Conservation (phyloP, 1,140 invertebrate genomes). For the Phocides pigmalion region DNA sequence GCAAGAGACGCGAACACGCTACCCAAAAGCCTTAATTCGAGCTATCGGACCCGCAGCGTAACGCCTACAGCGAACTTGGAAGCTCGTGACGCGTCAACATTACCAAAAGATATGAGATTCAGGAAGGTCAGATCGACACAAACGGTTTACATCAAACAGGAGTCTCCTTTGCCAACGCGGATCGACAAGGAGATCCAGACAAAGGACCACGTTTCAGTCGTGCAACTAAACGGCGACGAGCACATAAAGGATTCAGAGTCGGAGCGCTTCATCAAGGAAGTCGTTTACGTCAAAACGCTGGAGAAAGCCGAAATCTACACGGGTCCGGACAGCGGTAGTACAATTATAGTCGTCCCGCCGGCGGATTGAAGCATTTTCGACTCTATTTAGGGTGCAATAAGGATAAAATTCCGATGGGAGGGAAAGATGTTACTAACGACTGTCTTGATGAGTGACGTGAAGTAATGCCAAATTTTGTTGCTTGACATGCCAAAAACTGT, state of each 20-base stretch:
- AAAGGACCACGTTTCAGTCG: conserved; percentile 69
- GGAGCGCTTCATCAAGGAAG: conserved; percentile 59
- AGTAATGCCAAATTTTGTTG: not conserved
- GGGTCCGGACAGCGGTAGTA: conserved; percentile 69
- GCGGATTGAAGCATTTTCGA: conserved; percentile 61
- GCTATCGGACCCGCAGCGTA: conserved; percentile 62
- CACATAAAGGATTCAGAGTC: conserved; percentile 58
- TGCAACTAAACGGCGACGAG: conserved; percentile 71
- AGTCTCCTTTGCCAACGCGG: conserved; percentile 56
- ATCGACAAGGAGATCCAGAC: conserved; percentile 45
- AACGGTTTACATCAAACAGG: conserved; percentile 70
- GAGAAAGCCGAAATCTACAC: conserved; percentile 67
- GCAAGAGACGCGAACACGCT: conserved; percentile 53
- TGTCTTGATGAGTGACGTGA: conserved; percentile 4
- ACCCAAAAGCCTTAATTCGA: conserved; percentile 66
- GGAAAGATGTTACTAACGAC: not conserved
- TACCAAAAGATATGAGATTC: conserved; percentile 78
- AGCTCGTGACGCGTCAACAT: conserved; percentile 61
- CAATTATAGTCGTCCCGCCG: conserved; percentile 74
- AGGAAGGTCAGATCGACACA: conserved; percentile 71
- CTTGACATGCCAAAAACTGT: conserved; percentile 2
- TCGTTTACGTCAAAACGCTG: conserved; percentile 64
- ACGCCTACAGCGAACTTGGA: conserved; percentile 53
- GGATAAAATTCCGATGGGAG: not conserved
- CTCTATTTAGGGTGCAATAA: not conserved